Percentiles rank a stretch among this genome's conserved stretches.
These are phyloP conservation scores for Xestia ashworthii DNA, from an alignment of 2,888 invertebrate species.

Conservation along the genomic window DNA sequence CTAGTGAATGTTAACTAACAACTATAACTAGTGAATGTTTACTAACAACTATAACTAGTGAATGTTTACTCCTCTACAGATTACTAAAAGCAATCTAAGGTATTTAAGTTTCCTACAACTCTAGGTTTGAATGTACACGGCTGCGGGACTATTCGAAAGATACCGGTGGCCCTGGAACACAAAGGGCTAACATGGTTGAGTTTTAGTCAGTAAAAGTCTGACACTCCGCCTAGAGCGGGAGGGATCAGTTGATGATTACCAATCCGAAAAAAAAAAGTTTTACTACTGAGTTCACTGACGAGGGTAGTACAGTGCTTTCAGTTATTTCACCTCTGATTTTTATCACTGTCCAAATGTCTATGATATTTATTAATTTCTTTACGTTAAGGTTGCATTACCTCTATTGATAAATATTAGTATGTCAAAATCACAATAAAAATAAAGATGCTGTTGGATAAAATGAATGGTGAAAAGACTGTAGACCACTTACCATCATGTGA, in stretches of 20 bases:
- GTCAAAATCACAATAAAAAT: not conserved
- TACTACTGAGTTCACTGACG: too few species aligned
- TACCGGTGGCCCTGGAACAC: too few species aligned
- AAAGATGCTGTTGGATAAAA: not conserved
- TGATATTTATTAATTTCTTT: not conserved
- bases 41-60: too few species aligned
- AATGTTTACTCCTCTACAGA: not conserved
- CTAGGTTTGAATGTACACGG: not conserved
- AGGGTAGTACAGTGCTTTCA: not conserved
- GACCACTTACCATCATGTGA: conserved; percentile 88
- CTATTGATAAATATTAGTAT: not conserved
- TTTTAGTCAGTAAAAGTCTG: too few species aligned
- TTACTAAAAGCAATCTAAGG: not conserved
- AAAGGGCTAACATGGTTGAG: too few species aligned
- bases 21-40: too few species aligned
- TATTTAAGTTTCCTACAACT: not conserved
- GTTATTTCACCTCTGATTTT: not conserved
- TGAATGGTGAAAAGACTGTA: not conserved
- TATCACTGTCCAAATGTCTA: not conserved
- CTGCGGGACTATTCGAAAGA: too few species aligned
- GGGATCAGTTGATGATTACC: too few species aligned
- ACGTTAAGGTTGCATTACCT: not conserved
- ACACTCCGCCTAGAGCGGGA: too few species aligned
- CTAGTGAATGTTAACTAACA: too few species aligned
- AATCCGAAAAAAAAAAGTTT: too few species aligned